Conservation (phyloP, 1,140 invertebrate genomes). For the Trichonephila clavata region DNA sequence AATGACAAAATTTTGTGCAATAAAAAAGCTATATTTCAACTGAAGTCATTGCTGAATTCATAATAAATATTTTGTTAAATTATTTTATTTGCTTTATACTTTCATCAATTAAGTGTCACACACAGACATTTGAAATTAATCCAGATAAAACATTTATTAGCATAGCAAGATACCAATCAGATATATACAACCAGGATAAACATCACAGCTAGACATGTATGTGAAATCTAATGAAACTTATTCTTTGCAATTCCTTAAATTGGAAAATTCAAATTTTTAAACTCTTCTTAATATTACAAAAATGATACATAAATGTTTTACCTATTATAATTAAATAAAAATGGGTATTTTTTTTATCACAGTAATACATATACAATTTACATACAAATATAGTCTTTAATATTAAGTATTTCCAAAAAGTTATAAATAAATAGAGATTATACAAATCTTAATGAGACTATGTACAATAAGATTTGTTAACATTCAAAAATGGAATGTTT, state of each 20-base stretch:
- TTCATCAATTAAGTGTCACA: background rate
- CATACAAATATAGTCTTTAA: background rate
- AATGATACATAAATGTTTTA: too few relatives aligned
- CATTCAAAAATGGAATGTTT: background rate
- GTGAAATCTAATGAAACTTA: too few relatives aligned
- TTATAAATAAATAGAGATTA: background rate
- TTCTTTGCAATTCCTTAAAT: too few relatives aligned
- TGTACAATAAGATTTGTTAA: background rate
- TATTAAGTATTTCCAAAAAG: background rate
- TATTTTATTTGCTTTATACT: background rate
- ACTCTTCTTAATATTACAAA: too few relatives aligned
- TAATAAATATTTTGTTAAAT: conserved; percentile 58
- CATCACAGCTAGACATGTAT: background rate
- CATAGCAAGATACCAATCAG: background rate
- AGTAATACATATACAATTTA: background rate
- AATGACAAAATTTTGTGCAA: conserved; percentile 51
- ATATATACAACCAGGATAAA: conserved; percentile 2
- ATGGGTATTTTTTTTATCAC: background rate
- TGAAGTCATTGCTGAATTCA: conserved; percentile 37
- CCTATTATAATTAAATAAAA: too few relatives aligned
- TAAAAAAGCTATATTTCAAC: conserved; percentile 33
- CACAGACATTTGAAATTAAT: background rate
- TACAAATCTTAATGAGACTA: background rate
- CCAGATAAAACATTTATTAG: background rate
- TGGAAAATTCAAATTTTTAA: too few relatives aligned